Percentiles rank a stretch among this genome's conserved stretches.
phyloP scores from a whole-genome alignment of 30 jellyfish, hydroid and myxozoan species.

The Catostylus mosaicus region DNA sequence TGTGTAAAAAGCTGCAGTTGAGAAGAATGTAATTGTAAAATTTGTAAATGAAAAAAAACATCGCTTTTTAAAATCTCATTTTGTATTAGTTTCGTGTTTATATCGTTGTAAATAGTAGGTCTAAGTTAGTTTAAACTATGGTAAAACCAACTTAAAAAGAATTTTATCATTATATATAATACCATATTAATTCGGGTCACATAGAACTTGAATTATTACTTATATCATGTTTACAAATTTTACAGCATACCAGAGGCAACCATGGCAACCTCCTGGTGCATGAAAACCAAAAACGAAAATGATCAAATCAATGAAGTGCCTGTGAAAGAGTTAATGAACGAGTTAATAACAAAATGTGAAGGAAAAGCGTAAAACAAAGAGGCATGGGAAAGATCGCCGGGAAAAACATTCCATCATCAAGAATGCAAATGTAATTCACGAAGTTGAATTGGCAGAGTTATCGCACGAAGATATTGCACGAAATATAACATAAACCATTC shows the following conservation, averaged over 20 bases:
- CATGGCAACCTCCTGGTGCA: not conserved
- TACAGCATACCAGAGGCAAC: too few relatives aligned
- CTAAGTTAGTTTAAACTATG: too few relatives aligned
- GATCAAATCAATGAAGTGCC: not conserved
- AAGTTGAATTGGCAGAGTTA: not conserved
- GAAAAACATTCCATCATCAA: not conserved
- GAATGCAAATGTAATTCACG: not conserved
- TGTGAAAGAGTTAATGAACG: not conserved
- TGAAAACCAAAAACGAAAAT: not conserved
- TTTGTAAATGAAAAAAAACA: too few relatives aligned
- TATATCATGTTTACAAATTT: too few relatives aligned
- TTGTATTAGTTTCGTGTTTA: too few relatives aligned
- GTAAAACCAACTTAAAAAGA: too few relatives aligned
- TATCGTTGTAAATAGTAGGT: too few relatives aligned
- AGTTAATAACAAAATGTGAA: not conserved
- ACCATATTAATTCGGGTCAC: not conserved
- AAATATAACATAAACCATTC: not conserved
- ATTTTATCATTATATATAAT: too few relatives aligned
- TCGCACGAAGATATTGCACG: not conserved
- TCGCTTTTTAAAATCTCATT: too few relatives aligned
- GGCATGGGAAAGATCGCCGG: not conserved
- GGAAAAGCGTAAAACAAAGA: not conserved
- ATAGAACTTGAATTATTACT: not conserved
- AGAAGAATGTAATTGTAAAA: too few relatives aligned
- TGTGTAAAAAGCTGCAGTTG: too few relatives aligned